These are phyloP conservation scores for Phytoseiulus persimilis DNA, from an alignment of 2,888 invertebrate genomes.

Conservation along the genomic window DNA sequence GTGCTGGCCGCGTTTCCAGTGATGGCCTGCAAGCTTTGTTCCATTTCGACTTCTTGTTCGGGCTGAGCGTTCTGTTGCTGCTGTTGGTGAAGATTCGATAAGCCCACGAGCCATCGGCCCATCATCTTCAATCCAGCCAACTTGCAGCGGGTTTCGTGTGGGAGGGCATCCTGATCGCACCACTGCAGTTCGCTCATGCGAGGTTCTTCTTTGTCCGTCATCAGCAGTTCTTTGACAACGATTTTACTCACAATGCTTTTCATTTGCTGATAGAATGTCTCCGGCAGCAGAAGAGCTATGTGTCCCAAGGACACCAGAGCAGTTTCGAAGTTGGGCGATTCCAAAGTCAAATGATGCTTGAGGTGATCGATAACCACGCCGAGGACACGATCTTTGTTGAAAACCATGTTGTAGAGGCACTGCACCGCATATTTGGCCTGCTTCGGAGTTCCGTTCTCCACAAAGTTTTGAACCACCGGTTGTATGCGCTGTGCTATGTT, in stretches of 20 bases:
- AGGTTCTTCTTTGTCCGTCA: conserved; percentile 56
- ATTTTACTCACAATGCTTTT: conserved; percentile 85
- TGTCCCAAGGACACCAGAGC: conserved; percentile 90
- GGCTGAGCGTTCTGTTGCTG: conserved; percentile 7
- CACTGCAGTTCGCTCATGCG: conserved; percentile 58
- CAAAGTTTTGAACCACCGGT: conserved; percentile 76
- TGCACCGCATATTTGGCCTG: conserved; percentile 93
- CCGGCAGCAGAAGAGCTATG: conserved; percentile 82
- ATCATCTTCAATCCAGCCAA: conserved; percentile 85
- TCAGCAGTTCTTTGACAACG: conserved; percentile 88
- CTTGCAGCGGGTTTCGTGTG: conserved; percentile 65
- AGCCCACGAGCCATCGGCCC: conserved; percentile 86
- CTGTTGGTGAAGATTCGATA: conserved; percentile 49
- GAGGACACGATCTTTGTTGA: conserved; percentile 52
- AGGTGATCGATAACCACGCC: conserved; percentile 47
- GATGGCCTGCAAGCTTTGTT: conserved; percentile 23
- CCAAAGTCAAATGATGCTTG: conserved; percentile 55
- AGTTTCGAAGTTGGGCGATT: conserved; percentile 68
- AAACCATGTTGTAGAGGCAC: conserved; percentile 59
- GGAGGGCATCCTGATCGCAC: conserved; percentile 76
- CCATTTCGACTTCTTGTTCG: conserved; percentile 22
- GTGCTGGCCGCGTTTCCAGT: conserved; percentile 55
- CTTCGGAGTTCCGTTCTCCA: conserved; percentile 79
- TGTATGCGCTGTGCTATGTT: conserved; percentile 58
- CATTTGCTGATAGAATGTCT: conserved; percentile 76